Base-by-base conservation (phyloP, 92 coral and sea anemone species). In the Parazoanthus atlanticus region DNA sequence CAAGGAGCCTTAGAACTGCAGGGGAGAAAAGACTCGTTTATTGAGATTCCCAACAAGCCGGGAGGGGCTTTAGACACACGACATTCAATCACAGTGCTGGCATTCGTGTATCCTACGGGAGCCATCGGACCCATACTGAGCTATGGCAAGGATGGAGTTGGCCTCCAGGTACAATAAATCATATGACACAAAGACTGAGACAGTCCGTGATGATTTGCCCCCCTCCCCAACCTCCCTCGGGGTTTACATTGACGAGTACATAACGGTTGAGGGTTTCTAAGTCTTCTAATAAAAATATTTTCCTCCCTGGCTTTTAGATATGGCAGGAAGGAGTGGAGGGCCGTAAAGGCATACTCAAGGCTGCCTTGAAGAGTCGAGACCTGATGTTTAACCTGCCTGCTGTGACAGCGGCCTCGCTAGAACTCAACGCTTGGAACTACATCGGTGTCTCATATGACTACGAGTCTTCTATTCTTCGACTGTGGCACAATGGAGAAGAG, bases 401-500 rank as follows among this genome's bases (percentile, higher is more conserved):
- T 17, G 23, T 90, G 41, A 92, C 89, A 52, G 85, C 98, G 1
- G 94, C 75, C 46, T n/a, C 90, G 29, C 72, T 95, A 17, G 91
- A 78, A 19, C 80, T 91, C 31, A 95, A 95, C 86, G 49, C 88
- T 34, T 95, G 98, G 98, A 95, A 95, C 90, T 93, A 91, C 87
- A 91, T 95, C 40, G 98, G 92, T 1, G 93, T 95, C 28, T 91
- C 94, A 11, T 95, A 93, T 85, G 93, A 93, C 52, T 89, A 72
- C 72, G 89, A 91, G 0, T 72, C 98, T 25, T 93, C 96, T 11
- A 85, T 83, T 4, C 91, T 89, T 38, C 88, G 91, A 33, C 85
- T 95, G 25, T 95, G 98, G 98, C 98, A 95, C 78, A 90, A 95
- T 38, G 96, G 98, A 76, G 90, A 88, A 61, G 88, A 90, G 76